Percentiles rank a stretch among this genome's conserved stretches.
These are phyloP conservation scores for Syncerus caffer DNA, from an alignment of 2,797 vertebrate genomes.

Conservation along the genomic window DNA sequence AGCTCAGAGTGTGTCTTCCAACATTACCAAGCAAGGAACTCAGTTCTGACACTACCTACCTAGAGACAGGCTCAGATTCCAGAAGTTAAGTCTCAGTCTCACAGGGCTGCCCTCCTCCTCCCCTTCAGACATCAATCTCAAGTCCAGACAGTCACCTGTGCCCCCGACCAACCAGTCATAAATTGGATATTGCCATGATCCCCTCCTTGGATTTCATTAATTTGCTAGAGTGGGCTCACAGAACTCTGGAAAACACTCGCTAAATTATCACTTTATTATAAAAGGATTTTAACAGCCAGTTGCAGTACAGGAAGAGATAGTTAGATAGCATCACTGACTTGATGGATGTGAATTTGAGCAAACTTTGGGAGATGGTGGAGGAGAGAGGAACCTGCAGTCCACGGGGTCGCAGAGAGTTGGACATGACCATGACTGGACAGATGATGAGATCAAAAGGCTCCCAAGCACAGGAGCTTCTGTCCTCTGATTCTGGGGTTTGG, in stretches of 20 bases:
- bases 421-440: neutral
- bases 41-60: neutral
- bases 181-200: neutral
- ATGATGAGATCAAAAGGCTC: neutral
- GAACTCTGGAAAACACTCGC: neutral
- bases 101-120: neutral
- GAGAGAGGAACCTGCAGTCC: neutral
- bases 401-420: fast-evolving
- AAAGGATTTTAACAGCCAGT: neutral
- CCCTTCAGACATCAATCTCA: neutral
- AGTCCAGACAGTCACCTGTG: neutral
- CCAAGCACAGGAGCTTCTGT: neutral
- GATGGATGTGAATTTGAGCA: neutral
- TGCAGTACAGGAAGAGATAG: neutral
- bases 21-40: neutral
- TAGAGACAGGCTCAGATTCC: neutral
- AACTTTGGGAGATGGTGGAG: neutral
- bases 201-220: neutral
- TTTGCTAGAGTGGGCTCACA: neutral
- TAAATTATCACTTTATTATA: neutral
- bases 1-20: neutral
- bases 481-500: too few relatives aligned
- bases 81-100: neutral
- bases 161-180: neutral
- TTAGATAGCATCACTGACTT: neutral